Evolutionary conservation across 1,140 invertebrate genomes (phyloP), one percentile per base, ranked within the genome.

Genomic region (Drosophila setifemur): DNA sequence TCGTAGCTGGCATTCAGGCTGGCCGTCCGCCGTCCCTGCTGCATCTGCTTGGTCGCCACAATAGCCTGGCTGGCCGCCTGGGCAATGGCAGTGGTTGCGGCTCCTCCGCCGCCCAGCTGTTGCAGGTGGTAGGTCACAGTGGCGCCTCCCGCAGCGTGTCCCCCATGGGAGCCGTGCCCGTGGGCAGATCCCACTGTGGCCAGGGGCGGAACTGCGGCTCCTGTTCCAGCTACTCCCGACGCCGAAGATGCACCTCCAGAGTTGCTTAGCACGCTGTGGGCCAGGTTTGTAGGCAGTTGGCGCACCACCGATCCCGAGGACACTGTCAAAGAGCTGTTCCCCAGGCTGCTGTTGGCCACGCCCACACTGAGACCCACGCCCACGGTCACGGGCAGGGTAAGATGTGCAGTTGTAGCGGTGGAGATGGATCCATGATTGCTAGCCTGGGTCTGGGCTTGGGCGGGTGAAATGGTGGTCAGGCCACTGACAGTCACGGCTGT

Each of bases 31-130:
- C 98, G 92, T 0, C 98, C 98, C 72, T 98, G 96, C 85, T 97
- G 96, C 95, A 98, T 97, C 93, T 98, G 97, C 81, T 99, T 97
- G 9, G 98, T 99, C 3, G 97, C 97, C 7, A 97, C 97, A 55
- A 99, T 99, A 0, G 97, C 97, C 91, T 99, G 97, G 14, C 97
- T 98, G 0, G 97, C 97, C 9, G 97, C 97, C 1, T 96, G 97
- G 0, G 97, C 97, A 55, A 99, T 97, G 0, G 97, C 96, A 85
- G 95, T 98, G 16, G 95, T 95, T 0, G 79, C 88, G 2, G 70
- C 93, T 1, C 76, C 82, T 2, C 76, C 70, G 11, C 83, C 70
- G 11, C 83, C 94, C 50, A 95, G 91, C 73, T 93, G 93, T 72
- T 91, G 92, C 39, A 93, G 81, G 74, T 91, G 93, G 68, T 90